These are phyloP conservation scores for Apodemus speciosus DNA, from an alignment of 2,113 vertebrate species.

Conservation along the genomic window DNA sequence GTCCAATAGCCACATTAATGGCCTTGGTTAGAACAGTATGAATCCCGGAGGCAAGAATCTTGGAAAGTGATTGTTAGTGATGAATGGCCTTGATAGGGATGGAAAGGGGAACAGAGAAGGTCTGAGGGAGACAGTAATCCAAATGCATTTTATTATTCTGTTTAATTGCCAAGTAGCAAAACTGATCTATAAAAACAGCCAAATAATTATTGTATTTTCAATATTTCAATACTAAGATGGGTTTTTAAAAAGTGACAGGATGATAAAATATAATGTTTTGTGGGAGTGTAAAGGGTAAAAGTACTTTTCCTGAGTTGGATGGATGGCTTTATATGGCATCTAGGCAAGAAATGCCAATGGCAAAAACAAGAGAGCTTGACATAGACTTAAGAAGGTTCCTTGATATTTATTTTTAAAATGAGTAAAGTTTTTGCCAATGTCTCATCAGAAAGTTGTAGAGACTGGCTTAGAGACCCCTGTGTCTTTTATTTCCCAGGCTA, in stretches of 20 bases:
- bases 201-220: neutral
- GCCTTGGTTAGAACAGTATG: neutral
- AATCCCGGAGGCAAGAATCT: neutral
- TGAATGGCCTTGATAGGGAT: too few species aligned
- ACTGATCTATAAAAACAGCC: neutral
- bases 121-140: neutral
- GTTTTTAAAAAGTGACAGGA: neutral
- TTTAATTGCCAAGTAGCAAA: neutral
- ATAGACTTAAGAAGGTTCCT: neutral
- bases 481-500: neutral
- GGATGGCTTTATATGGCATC: neutral
- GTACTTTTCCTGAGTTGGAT: neutral
- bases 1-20: too few species aligned
- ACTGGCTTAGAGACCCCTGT: neutral
- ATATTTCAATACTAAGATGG: neutral
- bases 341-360: neutral
- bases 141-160: neutral
- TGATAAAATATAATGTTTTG: neutral
- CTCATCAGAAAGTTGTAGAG: neutral
- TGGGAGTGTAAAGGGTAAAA: accelerated
- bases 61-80: neutral
- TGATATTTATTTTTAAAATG: neutral
- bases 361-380: neutral
- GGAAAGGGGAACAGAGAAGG: neutral
- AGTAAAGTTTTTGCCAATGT: too few species aligned